Evolutionary conservation across 2,888 invertebrate species (phyloP).

Genomic region (Halictus ligatus): DNA sequence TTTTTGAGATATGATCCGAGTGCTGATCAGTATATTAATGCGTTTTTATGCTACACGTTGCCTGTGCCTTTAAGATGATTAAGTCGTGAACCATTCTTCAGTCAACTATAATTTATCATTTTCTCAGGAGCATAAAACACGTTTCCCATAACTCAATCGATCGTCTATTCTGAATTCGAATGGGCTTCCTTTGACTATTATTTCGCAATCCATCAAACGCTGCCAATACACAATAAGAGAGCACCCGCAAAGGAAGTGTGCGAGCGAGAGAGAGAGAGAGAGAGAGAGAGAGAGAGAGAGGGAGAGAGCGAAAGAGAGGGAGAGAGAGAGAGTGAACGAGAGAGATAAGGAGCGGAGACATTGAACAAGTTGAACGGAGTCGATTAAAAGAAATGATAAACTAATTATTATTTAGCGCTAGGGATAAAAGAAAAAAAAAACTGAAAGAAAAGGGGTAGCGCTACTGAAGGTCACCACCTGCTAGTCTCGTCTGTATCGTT

Average conservation of each 20-base stretch:
- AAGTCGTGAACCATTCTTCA: slow-evolving; percentile 63
- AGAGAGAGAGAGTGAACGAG: not conserved
- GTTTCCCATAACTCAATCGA: slow-evolving; percentile 24
- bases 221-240: slow-evolving; percentile 73
- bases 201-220: slow-evolving; percentile 78
- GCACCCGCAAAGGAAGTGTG: slow-evolving; percentile 32
- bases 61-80: slow-evolving; percentile 76
- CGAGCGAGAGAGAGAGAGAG: slow-evolving; percentile 11
- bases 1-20: not conserved
- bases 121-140: not conserved
- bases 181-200: slow-evolving; percentile 75
- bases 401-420: slow-evolving; percentile 77
- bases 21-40: slow-evolving; percentile 1
- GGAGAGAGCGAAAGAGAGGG: not conserved
- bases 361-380: slow-evolving; percentile 49
- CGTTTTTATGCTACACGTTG: slow-evolving; percentile 76
- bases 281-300: not conserved
- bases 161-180: slow-evolving; percentile 68
- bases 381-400: slow-evolving; percentile 70
- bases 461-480: slow-evolving; percentile 81
- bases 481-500: slow-evolving; percentile 83
- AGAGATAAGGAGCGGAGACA: slow-evolving; percentile 17
- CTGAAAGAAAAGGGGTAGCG: slow-evolving; percentile 70
- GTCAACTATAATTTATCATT: slow-evolving; percentile 40
- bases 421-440: slow-evolving; percentile 69